Evolutionary conservation across 1,140 invertebrate genomes (phyloP), one percentile per base, ranked within the genome.

Genomic region (Temnothorax longispinosus): DNA sequence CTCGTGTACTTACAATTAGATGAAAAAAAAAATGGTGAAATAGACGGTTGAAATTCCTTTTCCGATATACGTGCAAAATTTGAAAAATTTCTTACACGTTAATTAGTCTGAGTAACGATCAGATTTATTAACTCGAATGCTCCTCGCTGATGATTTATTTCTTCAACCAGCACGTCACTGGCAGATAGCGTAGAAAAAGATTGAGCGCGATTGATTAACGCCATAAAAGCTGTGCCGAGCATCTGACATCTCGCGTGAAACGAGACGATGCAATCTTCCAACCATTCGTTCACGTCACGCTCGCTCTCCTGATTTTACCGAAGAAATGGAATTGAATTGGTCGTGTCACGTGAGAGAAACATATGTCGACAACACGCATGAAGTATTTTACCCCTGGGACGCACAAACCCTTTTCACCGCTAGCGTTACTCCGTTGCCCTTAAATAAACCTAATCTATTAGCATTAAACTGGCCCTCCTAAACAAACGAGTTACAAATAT

Each of bases 181-280:
- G 54, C 41, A 38, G 27, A 75, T 21, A 44, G 27, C 41, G 41
- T 32, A 52, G 52, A 18, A 62, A 47, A 60, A 62, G 27, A 4
- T 35, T 47, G n/a, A 10, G 27, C 65, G 15, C 52, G 21, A 82
- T 74, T 82, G 80, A 82, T 85, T 56, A 78, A 41, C 74, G 44
- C 18, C 47, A 52, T 65, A 56, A 65, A 78, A 62, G 60, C 74
- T 75, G 44, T 5, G 44, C 74, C 41, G 74, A 64, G 62, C 60
- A 65, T 78, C 74, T 64, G 75, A 78, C 35, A 78, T 80, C 60
- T 85, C 60, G 84, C 74, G 84, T 85, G 74, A 78, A 65, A 41
- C 21, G 74, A 41, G 38, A 44, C 50, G 52, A 58, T 62, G 69
- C 69, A 50, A 84, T 84, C 41, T 18, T 75, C 69, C 35, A 15